These are phyloP conservation scores for Dromococcyx pavoninus DNA, from an alignment of 2,797 vertebrate species.

Conservation along the genomic window DNA sequence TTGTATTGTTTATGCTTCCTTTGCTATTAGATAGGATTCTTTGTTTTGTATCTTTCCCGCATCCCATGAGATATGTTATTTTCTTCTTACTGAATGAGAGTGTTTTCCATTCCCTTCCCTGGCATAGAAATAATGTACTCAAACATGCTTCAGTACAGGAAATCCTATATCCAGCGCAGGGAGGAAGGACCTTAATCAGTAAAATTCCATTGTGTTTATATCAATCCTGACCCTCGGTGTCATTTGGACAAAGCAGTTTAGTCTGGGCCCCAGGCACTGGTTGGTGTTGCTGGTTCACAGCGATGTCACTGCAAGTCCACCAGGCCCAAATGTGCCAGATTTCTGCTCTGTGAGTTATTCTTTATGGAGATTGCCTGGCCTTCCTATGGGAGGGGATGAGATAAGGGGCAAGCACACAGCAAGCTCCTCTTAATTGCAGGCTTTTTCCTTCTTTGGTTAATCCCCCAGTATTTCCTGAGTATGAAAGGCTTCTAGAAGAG, in stretches of 20 bases:
- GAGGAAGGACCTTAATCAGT: slow-evolving; percentile 65
- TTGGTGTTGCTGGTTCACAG: background rate
- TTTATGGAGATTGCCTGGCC: background rate
- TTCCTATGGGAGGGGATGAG: background rate
- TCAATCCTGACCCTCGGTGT: slow-evolving; percentile 36
- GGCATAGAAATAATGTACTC: slow-evolving; percentile 46
- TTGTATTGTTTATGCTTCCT: background rate
- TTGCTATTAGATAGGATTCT: background rate
- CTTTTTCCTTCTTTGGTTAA: slow-evolving; percentile 39
- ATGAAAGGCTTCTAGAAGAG: background rate
- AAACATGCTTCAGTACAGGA: slow-evolving; percentile 44
- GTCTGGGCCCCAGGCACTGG: slow-evolving; percentile 11
- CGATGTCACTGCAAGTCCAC: background rate
- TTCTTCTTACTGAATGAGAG: background rate
- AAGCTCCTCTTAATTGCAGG: slow-evolving; percentile 5
- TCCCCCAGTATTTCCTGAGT: slow-evolving; percentile 22
- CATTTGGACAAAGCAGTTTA: background rate
- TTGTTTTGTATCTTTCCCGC: background rate
- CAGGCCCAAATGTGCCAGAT: background rate
- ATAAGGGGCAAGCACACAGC: background rate
- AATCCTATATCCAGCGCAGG: slow-evolving; percentile 42
- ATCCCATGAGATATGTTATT: slow-evolving; percentile 4
- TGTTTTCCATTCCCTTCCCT: slow-evolving; percentile 45
- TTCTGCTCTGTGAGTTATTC: background rate
- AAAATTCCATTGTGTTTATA: slow-evolving; percentile 66